A percentile compares a stretch with the other conserved stretches of the same genome.
Conservation (phyloP, 2,888 invertebrate species). For the Cordilura impudica region DNA sequence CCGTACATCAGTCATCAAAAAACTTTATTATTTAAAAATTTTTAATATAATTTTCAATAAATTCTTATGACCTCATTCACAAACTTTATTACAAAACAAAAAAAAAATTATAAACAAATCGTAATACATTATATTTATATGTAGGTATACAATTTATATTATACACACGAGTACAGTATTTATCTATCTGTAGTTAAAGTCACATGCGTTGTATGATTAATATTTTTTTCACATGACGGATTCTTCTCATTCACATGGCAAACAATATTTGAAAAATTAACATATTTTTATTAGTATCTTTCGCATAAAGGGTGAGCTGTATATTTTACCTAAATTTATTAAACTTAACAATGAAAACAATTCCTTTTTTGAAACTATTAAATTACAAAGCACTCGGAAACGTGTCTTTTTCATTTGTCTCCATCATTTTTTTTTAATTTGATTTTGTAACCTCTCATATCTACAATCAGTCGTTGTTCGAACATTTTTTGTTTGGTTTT, state of each 20-base stretch:
- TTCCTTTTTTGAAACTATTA: too few species aligned
- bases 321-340: background rate
- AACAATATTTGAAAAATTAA: background rate
- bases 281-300: background rate
- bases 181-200: background rate
- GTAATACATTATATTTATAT: background rate
- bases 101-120: background rate
- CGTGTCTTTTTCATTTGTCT: slow-evolving; percentile 21
- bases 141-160: background rate
- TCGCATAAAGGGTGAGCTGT: background rate
- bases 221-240: background rate
- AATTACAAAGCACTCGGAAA: slow-evolving; percentile 3
- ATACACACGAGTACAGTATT: background rate
- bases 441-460: slow-evolving; percentile 28
- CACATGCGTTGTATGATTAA: slow-evolving; percentile 25
- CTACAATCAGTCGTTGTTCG: background rate
- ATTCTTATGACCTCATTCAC: slow-evolving; percentile 14
- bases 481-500: background rate
- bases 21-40: background rate
- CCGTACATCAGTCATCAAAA: background rate
- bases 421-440: slow-evolving; percentile 30
- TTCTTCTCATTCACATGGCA: background rate
- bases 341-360: too few species aligned
- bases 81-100: background rate
- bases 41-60: background rate